Percentiles rank a stretch among this genome's conserved stretches.
Evolutionary conservation across 2,888 invertebrate genomes (phyloP).

Genomic region (Noctua fimbriata): DNA sequence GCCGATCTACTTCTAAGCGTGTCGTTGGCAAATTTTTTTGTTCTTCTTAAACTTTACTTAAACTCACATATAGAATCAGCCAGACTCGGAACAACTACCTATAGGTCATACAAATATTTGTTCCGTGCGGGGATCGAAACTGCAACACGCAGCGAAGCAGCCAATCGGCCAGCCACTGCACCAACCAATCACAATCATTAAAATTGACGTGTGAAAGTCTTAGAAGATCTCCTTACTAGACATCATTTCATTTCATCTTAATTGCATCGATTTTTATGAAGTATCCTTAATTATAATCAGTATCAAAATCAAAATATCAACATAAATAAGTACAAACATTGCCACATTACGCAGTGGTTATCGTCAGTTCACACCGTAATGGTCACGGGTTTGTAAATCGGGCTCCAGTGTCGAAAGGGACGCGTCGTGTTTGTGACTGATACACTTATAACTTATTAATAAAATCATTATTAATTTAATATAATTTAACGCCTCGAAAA

Average conservation of each 20-base stretch:
- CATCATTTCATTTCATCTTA: too few relatives aligned
- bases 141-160: too few relatives aligned
- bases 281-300: not conserved
- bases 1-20: too few relatives aligned
- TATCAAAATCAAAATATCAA: not conserved
- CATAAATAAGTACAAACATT: not conserved
- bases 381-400: constrained; percentile 69
- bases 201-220: too few relatives aligned
- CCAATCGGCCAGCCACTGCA: too few relatives aligned
- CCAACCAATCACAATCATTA: too few relatives aligned
- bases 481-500: not conserved
- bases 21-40: too few relatives aligned
- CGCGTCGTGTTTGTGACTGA: constrained; percentile 29
- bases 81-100: too few relatives aligned
- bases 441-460: constrained; percentile 33
- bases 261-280: not conserved
- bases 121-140: too few relatives aligned
- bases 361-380: constrained; percentile 74
- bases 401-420: constrained; percentile 15
- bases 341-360: constrained; percentile 59
- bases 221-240: not conserved
- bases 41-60: too few relatives aligned
- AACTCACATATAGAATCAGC: too few relatives aligned
- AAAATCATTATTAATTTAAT: constrained; percentile 10
- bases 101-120: too few relatives aligned